These are phyloP conservation scores for Gymnobelideus leadbeateri DNA, from an alignment of 2,113 vertebrate species.

Conservation along the genomic window DNA sequence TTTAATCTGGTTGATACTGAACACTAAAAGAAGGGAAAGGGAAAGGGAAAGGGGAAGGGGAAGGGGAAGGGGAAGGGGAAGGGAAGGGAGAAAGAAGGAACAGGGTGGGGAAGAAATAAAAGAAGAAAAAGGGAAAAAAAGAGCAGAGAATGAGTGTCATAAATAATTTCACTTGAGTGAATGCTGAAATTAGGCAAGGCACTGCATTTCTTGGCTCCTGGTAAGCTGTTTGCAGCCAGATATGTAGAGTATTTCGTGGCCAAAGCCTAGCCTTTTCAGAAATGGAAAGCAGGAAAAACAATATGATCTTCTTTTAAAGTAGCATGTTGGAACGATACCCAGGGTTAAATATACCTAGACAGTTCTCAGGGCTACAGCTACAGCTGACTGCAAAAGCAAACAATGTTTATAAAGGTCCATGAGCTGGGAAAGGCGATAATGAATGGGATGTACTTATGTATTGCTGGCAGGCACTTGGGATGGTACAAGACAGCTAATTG, in stretches of 20 bases:
- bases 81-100: neutral
- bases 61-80: too few species aligned
- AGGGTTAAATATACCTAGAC: constrained; percentile 85
- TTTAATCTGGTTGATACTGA: constrained; percentile 70
- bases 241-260: constrained; percentile 80
- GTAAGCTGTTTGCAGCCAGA: constrained; percentile 85
- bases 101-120: neutral
- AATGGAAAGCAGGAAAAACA: constrained; percentile 85
- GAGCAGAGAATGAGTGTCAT: constrained; percentile 78
- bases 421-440: constrained; percentile 79
- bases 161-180: constrained; percentile 89
- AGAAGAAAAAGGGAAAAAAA: constrained; percentile 17
- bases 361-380: constrained; percentile 53
- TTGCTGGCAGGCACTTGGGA: constrained; percentile 79
- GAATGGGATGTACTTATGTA: constrained; percentile 73
- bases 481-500: constrained; percentile 79
- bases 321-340: constrained; percentile 75
- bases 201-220: constrained; percentile 85
- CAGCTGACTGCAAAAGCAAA: constrained; percentile 79
- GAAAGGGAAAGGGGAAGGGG: neutral
- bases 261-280: constrained; percentile 83
- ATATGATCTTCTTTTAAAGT: constrained; percentile 83
- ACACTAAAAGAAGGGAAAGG: constrained; percentile 77
- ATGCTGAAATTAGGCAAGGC: constrained; percentile 88
- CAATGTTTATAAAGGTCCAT: constrained; percentile 68